Percentiles rank a stretch among this genome's conserved stretches.
These are phyloP conservation scores for Boloria euphrosyne DNA, from an alignment of 2,888 invertebrate genomes.

Conservation along the genomic window DNA sequence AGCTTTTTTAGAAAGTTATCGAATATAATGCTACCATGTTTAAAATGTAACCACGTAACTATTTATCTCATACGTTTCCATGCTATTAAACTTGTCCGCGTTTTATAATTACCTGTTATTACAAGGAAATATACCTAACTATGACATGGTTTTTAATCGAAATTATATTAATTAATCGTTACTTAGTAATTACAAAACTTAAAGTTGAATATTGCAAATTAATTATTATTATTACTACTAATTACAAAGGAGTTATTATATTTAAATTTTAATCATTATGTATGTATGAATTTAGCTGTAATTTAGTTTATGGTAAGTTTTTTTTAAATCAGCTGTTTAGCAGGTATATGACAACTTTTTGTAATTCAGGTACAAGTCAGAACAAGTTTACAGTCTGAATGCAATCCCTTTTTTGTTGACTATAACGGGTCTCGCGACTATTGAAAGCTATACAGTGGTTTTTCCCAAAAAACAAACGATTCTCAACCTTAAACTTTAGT, in stretches of 20 bases:
- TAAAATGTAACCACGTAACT: constrained; percentile 37
- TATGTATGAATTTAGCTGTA: neutral
- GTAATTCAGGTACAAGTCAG: constrained; percentile 16
- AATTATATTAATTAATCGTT: neutral
- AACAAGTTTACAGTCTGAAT: constrained; percentile 16
- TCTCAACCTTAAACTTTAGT: constrained; percentile 32
- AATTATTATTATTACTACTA: no score
- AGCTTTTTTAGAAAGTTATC: constrained; percentile 59
- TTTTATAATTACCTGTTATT: constrained; percentile 22
- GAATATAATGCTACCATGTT: constrained; percentile 48
- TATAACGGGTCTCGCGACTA: constrained; percentile 53
- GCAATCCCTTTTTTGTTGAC: constrained; percentile 30
- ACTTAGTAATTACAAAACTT: no score
- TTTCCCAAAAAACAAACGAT: constrained; percentile 29
- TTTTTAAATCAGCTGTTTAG: constrained; percentile 34
- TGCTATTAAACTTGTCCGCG: constrained; percentile 15
- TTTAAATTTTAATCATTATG: constrained; percentile 2
- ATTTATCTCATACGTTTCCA: constrained; percentile 13
- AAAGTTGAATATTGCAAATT: no score
- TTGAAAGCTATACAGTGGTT: constrained; percentile 42
- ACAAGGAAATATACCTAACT: neutral
- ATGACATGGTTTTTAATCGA: neutral
- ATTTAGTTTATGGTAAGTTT: neutral
- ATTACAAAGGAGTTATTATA: neutral
- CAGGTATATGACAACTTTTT: constrained; percentile 29